These are phyloP conservation scores for Platypus cylindrus DNA, from an alignment of 2,888 invertebrate genomes.

Conservation along the genomic window DNA sequence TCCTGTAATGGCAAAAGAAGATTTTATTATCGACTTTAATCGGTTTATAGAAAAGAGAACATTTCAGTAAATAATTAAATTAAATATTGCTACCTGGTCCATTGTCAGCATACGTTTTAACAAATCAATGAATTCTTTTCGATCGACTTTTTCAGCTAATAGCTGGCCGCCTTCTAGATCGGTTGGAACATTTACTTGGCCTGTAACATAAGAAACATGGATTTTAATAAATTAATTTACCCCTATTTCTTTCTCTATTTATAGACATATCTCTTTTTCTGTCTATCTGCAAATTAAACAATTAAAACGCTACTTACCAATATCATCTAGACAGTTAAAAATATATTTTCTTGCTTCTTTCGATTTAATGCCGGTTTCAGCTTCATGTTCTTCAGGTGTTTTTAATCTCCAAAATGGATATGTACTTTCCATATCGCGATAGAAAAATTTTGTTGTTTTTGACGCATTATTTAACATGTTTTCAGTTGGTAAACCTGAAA, in stretches of 20 bases:
- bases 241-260: too few species aligned
- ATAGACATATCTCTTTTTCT: too few species aligned
- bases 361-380: conserved; percentile 93
- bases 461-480: conserved; percentile 95
- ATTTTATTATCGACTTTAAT: too few species aligned
- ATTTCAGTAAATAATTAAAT: conserved; percentile 9
- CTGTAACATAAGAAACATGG: conserved; percentile 27
- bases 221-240: too few species aligned
- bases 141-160: conserved; percentile 92
- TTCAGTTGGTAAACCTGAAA: conserved; percentile 88
- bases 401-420: conserved; percentile 79
- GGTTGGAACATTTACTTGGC: conserved; percentile 91
- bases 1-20: conserved; percentile 55
- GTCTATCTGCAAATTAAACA: not conserved
- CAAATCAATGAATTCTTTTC: conserved; percentile 94
- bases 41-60: not conserved
- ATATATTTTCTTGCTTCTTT: conserved; percentile 99
- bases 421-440: conserved; percentile 84
- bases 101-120: conserved; percentile 96
- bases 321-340: conserved; percentile 98
- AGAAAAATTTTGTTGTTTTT: conserved; percentile 97
- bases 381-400: conserved; percentile 97
- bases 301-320: conserved; percentile 36
- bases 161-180: conserved; percentile 94
- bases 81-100: conserved; percentile 66